These are phyloP conservation scores for Perccottus glenii DNA, from an alignment of 2,113 vertebrate genomes.

Conservation along the genomic window DNA sequence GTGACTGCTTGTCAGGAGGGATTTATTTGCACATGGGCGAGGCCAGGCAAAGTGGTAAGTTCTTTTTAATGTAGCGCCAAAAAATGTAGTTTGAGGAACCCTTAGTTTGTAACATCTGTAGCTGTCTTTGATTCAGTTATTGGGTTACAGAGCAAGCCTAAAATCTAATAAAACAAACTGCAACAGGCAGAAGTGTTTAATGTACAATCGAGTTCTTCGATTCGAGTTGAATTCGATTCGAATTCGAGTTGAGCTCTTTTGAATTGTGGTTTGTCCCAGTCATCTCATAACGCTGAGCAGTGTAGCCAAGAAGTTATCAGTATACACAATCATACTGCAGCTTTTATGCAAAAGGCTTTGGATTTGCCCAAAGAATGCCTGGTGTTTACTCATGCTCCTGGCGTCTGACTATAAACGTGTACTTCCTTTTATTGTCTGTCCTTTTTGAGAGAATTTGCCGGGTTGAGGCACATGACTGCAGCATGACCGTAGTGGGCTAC, in stretches of 20 bases:
- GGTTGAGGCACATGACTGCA: conserved; percentile 17
- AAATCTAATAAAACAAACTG: conserved; percentile 31
- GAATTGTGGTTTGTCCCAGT: conserved; percentile 23
- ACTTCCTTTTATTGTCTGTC: conserved; percentile 31
- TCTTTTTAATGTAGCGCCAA: conserved; percentile 69
- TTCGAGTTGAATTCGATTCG: too few relatives aligned
- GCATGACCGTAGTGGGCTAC: not conserved
- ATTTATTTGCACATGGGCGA: conserved; percentile 99
- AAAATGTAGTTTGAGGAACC: conserved; percentile 18
- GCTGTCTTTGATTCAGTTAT: conserved; percentile 12
- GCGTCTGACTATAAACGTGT: conserved; percentile 13
- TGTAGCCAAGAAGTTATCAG: conserved; percentile 43
- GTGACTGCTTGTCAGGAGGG: conserved; percentile 99
- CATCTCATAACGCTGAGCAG: conserved; percentile 46
- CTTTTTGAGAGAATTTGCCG: conserved; percentile 36
- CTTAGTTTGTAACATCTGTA: conserved; percentile 15
- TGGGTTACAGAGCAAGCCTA: conserved; percentile 13
- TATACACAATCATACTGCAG: conserved; percentile 39
- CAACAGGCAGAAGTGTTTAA: conserved; percentile 34
- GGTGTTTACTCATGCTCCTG: conserved; percentile 35
- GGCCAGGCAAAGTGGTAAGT: conserved; percentile 99
- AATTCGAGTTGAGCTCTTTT: too few relatives aligned
- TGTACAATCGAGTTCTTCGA: conserved; percentile 35
- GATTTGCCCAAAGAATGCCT: conserved; percentile 31
- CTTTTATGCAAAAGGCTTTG: conserved; percentile 53